Evolutionary conservation across 1,140 invertebrate genomes (phyloP).

Genomic region (Oreohelix idahoensis): DNA sequence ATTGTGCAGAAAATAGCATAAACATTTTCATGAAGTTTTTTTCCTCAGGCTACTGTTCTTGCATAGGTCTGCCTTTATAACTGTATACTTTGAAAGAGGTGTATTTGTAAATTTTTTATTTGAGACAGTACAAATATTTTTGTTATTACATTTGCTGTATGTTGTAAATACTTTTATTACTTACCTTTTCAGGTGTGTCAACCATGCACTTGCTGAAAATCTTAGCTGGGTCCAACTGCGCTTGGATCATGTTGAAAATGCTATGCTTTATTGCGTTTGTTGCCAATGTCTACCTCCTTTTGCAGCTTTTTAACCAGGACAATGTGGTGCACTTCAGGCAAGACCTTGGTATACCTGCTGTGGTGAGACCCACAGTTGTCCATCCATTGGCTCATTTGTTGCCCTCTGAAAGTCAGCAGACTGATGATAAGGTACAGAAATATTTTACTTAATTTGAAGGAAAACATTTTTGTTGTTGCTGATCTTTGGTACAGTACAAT

Average conservation of each 20-base stretch:
- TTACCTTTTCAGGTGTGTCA: neutral
- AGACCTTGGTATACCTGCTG: neutral
- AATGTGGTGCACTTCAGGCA: neutral
- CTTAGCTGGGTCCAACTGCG: neutral
- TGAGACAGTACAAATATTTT: neutral
- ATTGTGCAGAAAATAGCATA: too few species aligned
- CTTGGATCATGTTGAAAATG: neutral
- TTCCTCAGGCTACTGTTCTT: too few species aligned
- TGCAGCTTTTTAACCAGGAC: neutral
- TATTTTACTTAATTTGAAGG: too few species aligned
- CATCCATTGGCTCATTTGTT: slow-evolving; percentile 1
- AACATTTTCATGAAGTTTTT: too few species aligned
- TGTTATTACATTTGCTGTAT: too few species aligned
- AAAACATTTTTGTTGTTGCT: too few species aligned
- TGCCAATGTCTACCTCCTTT: neutral
- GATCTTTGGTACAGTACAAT: too few species aligned
- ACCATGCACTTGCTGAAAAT: neutral
- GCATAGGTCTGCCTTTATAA: too few species aligned
- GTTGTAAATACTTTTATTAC: too few species aligned
- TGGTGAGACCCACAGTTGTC: neutral
- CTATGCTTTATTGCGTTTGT: neutral
- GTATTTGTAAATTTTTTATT: too few species aligned
- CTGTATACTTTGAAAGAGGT: too few species aligned
- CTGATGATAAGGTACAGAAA: neutral
- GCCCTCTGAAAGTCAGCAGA: neutral